phyloP scores from a whole-genome alignment of 2,888 invertebrate species.

The Odiellus spinosus region DNA sequence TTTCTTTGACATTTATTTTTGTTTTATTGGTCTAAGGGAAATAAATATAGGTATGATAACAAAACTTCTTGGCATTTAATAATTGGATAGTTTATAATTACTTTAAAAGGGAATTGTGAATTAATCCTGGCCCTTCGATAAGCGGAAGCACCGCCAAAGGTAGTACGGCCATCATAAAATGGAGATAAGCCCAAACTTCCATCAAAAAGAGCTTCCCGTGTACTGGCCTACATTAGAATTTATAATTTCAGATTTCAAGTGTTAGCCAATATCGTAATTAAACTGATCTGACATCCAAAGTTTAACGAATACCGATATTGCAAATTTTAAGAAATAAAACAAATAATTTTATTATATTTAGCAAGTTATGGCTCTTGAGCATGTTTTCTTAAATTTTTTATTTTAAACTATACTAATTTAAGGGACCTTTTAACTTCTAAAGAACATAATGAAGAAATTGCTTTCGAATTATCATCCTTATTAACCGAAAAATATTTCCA shows the following conservation, averaged over 20 bases:
- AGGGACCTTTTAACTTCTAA: too few relatives aligned
- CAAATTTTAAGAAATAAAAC: too few relatives aligned
- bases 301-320: too few relatives aligned
- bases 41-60: neutral
- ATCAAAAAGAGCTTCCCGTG: neutral
- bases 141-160: constrained; percentile 28
- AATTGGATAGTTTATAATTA: constrained; percentile 7
- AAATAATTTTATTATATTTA: too few relatives aligned
- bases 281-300: too few relatives aligned
- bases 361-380: too few relatives aligned
- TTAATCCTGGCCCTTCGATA: constrained; percentile 19
- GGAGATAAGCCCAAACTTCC: constrained; percentile 10
- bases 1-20: neutral
- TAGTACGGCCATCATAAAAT: constrained; percentile 28
- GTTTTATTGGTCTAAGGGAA: too few relatives aligned
- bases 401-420: too few relatives aligned
- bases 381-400: too few relatives aligned
- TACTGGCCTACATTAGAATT: neutral
- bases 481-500: too few relatives aligned
- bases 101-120: constrained; percentile 22
- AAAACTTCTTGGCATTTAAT: constrained; percentile 1
- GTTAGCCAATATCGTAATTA: neutral
- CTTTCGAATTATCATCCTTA: too few relatives aligned
- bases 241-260: neutral
- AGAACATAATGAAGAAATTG: too few relatives aligned